Base-by-base conservation (phyloP, 2,113 vertebrate genomes). In the Mesocricetus auratus region DNA sequence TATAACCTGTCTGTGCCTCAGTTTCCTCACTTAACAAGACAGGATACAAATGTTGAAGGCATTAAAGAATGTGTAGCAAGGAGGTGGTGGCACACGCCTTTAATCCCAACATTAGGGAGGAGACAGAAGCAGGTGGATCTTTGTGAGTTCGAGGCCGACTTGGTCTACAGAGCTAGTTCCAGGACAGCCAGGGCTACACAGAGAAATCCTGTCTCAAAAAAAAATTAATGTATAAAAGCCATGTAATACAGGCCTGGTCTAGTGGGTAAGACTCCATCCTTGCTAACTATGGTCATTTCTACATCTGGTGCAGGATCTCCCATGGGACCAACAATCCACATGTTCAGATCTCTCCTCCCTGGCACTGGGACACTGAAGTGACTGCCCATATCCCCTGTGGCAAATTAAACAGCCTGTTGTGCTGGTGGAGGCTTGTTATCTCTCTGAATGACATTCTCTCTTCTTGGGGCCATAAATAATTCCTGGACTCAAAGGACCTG, bases 391-490 rank as follows among this genome's bases (percentile, higher is more conserved):
- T 94, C 86, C 74, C 86, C 95, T 1, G 45, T 93, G 89, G 95
- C 82, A 85, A 68, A 96, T 96, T 96, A 96, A 96, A 94, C 69
- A 95, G 93, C 22, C 95, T 93, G 96, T 97, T 94, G 89, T 97
- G 96, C 83, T 74, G 68, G n/a, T 13, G 71, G 94, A 93, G 75
- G 47, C 97, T 97, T 92, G 87, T 97, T 97, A 97, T 92, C 96
- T 97, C 90, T 96, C 95, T 86, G 92, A 93, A 96, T 95, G 95
- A 95, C 96, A 97, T 96, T 95, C 83, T 85, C 86, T 96, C 91
- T 97, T 97, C 93, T 83, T 89, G 73, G 93, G 92, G 96, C 97
- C 96, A 97, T 98, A 97, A 98, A 98, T 97, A 97, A 97, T 98
- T 97, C 96, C 87, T 60, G 85, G 91, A 92, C 96, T 97, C 96